Evolutionary conservation across 53 echinoderm and acorn worm species (phyloP), one percentile per base, ranked within the genome.

Genomic region (Arbacia lixula): DNA sequence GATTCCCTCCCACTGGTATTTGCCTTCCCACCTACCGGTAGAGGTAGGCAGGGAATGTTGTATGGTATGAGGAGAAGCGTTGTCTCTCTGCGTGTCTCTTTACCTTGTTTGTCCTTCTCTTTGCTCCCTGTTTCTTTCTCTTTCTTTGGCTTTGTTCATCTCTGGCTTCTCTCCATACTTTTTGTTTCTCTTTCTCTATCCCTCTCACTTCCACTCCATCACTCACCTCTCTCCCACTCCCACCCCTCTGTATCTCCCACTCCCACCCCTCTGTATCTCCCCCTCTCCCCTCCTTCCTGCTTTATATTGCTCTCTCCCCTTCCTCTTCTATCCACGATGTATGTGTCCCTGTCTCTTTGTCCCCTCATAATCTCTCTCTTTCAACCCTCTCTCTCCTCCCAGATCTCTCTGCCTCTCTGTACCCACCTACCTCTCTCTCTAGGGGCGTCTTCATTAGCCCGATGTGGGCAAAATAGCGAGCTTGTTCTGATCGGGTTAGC

Each of bases 11-110:
- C 27, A 71, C 46, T 43, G 46, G 29, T 71, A 49, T 71, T n/a
- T 8, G 43, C 29, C 28, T 29, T n/a, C 46, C 71, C 71, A 43
- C 71, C 71, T 43, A 71, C 71, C 42, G 71, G 29, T 38, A 27
- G 40, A 40, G 28, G 71, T 24, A 71, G 71, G 25, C 71, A 42
- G 29, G 39, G 71, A 71, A 71, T 71, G 27, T 12, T 49, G 27
- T 42, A 27, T 43, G 26, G 3, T 37, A n/a, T 24, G 11, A 9
- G 66, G 1, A 5, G 66, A 17, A 22, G 38, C 36, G 20, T n/a
- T 5, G 22, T 66, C 6, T 38, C 10, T 61, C 38, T 66, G 17
- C 20, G 24, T 28, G 29, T 61, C 9, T 56, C 5, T 61, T 14
- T 19, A 31, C 61, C 33, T 61, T 61, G 61, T n/a, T 56, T 12